Evolutionary conservation across 2,113 vertebrate genomes (phyloP).

Genomic region (Pluvialis apricaria): DNA sequence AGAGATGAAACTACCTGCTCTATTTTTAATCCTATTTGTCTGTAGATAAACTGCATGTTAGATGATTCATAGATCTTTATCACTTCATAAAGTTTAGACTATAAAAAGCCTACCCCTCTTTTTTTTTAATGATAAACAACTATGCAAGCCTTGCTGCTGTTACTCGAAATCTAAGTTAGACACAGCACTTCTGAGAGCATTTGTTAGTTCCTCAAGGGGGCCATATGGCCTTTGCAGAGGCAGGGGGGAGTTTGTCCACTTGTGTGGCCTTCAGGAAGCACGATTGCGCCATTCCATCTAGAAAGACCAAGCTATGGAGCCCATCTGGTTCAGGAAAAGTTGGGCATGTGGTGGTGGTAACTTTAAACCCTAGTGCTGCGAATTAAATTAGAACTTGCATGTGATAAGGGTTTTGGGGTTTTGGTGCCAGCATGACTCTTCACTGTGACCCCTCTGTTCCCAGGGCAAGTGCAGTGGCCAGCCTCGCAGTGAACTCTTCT

Average conservation of each 20-base stretch:
- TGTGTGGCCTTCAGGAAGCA: background rate
- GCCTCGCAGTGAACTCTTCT: background rate
- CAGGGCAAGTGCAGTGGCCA: background rate
- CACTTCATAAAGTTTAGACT: slow-evolving; percentile 40
- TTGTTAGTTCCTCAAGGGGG: background rate
- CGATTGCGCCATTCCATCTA: fast-evolving
- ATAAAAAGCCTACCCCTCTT: slow-evolving; percentile 36
- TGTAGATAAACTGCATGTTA: slow-evolving; percentile 44
- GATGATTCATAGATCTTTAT: slow-evolving; percentile 65
- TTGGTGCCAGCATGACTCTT: background rate
- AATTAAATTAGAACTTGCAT: background rate
- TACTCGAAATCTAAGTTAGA: background rate
- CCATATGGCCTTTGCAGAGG: background rate
- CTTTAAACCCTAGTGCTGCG: background rate
- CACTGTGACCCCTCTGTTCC: background rate
- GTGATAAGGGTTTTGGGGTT: background rate
- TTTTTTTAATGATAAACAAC: slow-evolving; percentile 33
- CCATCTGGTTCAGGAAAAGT: background rate
- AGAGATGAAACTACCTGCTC: background rate
- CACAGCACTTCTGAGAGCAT: background rate
- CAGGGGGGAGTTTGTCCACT: background rate
- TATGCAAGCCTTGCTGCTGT: background rate
- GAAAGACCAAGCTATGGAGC: background rate
- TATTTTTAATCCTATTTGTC: slow-evolving; percentile 58
- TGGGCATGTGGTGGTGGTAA: background rate